Conservation (phyloP, 2,113 vertebrate genomes). For the Actinemys pallida region DNA sequence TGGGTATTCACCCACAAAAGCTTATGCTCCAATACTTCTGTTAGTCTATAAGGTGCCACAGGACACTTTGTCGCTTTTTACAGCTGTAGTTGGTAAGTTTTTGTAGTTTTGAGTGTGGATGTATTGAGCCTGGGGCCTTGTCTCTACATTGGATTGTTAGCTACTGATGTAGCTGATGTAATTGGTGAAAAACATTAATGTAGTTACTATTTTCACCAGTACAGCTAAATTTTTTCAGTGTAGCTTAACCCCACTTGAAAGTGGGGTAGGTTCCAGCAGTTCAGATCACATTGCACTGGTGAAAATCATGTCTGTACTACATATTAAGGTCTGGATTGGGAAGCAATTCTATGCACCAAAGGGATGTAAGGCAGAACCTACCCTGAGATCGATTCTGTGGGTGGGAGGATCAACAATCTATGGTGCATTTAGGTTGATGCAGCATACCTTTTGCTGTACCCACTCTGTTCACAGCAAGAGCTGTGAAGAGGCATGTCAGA, state of each 20-base stretch:
- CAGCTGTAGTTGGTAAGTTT: background rate
- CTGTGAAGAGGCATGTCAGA: background rate
- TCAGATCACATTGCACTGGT: background rate
- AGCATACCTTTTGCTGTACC: background rate
- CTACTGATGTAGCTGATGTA: too few species aligned
- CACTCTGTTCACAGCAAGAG: background rate
- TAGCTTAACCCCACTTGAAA: background rate
- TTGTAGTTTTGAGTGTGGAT: background rate
- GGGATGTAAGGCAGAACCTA: background rate
- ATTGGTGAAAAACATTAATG: fast-evolving
- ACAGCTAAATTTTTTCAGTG: background rate
- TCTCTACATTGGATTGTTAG: background rate
- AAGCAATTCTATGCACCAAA: background rate
- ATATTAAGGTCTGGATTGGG: background rate
- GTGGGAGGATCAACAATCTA: background rate
- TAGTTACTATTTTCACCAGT: fast-evolving
- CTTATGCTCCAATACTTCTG: too few species aligned
- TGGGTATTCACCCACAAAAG: too few species aligned
- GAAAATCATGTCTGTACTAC: background rate
- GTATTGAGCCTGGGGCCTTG: background rate
- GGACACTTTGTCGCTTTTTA: too few species aligned
- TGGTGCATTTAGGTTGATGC: background rate
- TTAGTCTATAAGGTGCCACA: too few species aligned
- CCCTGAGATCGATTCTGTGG: fast-evolving
- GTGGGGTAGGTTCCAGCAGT: background rate